Percentiles rank a stretch among this genome's conserved stretches.
phyloP scores from a whole-genome alignment of 2,888 invertebrate genomes.

The Brachynemurus nebulosus region DNA sequence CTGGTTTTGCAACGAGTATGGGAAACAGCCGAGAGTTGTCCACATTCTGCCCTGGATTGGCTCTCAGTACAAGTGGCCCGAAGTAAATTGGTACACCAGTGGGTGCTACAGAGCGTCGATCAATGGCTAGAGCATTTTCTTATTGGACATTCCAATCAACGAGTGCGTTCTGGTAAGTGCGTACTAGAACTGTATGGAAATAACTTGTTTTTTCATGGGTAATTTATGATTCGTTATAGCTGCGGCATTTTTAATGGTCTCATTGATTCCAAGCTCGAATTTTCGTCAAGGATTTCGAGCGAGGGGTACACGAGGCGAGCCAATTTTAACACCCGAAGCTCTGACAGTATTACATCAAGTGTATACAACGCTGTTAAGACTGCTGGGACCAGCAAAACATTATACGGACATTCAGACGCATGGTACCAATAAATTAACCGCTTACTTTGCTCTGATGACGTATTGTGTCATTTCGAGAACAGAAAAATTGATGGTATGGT shows the following conservation, averaged over 20 bases:
- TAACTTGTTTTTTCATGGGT: too few relatives aligned
- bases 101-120: constrained; percentile 85
- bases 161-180: constrained; percentile 67
- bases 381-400: constrained; percentile 70
- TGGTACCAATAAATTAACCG: constrained; percentile 81
- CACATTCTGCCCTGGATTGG: constrained; percentile 88
- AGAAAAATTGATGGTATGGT: constrained; percentile 79
- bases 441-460: constrained; percentile 83
- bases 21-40: constrained; percentile 82
- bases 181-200: too few relatives aligned
- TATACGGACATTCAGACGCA: constrained; percentile 78
- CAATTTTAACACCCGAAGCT: constrained; percentile 38
- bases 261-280: constrained; percentile 79
- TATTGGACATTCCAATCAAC: constrained; percentile 68
- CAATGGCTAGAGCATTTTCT: constrained; percentile 85
- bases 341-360: constrained; percentile 47
- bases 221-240: constrained; percentile 35
- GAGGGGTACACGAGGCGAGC: constrained; percentile 34
- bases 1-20: constrained; percentile 76
- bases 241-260: constrained; percentile 78
- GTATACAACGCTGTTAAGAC: constrained; percentile 56
- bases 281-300: constrained; percentile 78
- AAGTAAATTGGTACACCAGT: constrained; percentile 80
- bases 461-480: constrained; percentile 82
- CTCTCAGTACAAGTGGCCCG: constrained; percentile 70